These are phyloP conservation scores for Alentia gelatinosa DNA, from an alignment of 2,888 invertebrate species.

Conservation along the genomic window DNA sequence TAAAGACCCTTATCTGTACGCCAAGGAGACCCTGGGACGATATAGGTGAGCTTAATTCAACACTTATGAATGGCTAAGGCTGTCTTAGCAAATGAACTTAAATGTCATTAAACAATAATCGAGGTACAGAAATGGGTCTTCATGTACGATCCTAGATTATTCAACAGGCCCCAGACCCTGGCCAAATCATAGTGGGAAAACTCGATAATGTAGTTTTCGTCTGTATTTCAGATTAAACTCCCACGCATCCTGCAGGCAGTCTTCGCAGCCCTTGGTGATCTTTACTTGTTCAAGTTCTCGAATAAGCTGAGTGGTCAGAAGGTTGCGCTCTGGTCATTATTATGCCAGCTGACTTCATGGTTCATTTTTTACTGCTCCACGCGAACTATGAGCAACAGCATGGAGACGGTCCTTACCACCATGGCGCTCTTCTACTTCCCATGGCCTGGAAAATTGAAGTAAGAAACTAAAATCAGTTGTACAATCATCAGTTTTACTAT, in stretches of 20 bases:
- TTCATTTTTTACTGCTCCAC: slow-evolving; percentile 95
- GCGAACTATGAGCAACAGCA: slow-evolving; percentile 92
- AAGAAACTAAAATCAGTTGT: neutral
- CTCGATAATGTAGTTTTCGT: slow-evolving; percentile 20
- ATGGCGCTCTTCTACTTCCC: slow-evolving; percentile 88
- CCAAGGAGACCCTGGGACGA: too few species aligned
- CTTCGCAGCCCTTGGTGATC: slow-evolving; percentile 89
- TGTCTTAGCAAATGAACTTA: too few species aligned
- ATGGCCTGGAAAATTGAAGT: slow-evolving; percentile 74
- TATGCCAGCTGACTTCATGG: slow-evolving; percentile 90
- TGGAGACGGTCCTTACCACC: slow-evolving; percentile 91
- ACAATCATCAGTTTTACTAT: neutral
- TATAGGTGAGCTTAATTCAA: too few species aligned
- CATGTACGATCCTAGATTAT: too few species aligned
- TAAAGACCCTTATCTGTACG: too few species aligned
- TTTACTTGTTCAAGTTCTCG: slow-evolving; percentile 84
- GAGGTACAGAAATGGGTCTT: too few species aligned
- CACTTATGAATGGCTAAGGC: too few species aligned
- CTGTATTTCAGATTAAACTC: slow-evolving; percentile 84
- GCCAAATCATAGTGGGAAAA: too few species aligned
- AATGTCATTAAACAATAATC: too few species aligned
- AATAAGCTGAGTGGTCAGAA: slow-evolving; percentile 80
- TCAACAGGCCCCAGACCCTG: too few species aligned
- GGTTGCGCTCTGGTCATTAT: slow-evolving; percentile 86
- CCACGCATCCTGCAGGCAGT: slow-evolving; percentile 91